A percentile compares a stretch with the other conserved stretches of the same genome.
phyloP scores from a whole-genome alignment of 2,113 vertebrate species.

The Rhabdornis inornatus region DNA sequence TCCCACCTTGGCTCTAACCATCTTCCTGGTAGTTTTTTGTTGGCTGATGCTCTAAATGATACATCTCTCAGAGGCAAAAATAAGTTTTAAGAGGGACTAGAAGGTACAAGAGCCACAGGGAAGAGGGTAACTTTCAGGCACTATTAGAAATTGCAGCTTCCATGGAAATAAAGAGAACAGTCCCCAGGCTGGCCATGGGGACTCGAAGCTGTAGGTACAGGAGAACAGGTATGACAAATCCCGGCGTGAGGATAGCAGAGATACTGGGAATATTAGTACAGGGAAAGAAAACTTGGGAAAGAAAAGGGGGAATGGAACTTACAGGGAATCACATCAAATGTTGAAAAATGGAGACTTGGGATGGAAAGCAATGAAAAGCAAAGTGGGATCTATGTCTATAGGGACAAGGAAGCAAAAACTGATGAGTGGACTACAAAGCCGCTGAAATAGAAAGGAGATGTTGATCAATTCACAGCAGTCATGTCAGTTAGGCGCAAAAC shows the following conservation, averaged over 20 bases:
- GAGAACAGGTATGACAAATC: background rate
- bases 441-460: background rate
- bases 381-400: background rate
- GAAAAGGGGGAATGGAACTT: background rate
- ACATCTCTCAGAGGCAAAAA: background rate
- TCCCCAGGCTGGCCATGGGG: background rate
- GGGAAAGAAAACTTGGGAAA: background rate
- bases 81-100: background rate
- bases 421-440: background rate
- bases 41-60: background rate
- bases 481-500: fast-evolving
- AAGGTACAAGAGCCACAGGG: background rate
- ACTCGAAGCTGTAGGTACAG: background rate
- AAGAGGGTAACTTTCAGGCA: background rate
- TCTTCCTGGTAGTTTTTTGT: background rate
- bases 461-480: fast-evolving
- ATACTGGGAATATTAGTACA: background rate
- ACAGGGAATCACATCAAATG: background rate
- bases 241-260: background rate
- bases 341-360: background rate
- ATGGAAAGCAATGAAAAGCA: background rate
- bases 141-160: background rate
- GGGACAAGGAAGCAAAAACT: background rate
- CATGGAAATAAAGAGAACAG: background rate
- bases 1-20: background rate